Conservation (phyloP, 2,797 vertebrate genomes). For the Knipowitschia caucasica region DNA sequence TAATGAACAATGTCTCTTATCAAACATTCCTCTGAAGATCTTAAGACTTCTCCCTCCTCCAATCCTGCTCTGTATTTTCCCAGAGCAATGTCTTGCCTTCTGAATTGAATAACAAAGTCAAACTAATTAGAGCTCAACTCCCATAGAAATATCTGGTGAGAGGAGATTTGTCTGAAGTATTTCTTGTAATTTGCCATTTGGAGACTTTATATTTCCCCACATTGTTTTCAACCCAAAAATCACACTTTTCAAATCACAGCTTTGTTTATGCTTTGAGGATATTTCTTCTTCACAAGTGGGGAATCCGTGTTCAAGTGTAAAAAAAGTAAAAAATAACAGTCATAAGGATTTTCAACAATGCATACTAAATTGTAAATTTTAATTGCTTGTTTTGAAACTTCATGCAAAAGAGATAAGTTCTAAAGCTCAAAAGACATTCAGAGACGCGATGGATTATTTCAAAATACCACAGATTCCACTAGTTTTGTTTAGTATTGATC, state of each 20-base stretch:
- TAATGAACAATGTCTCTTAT: background rate
- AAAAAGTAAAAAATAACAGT: too few species aligned
- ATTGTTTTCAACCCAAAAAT: conserved; percentile 6
- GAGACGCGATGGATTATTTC: conserved; percentile 29
- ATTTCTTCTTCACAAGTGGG: conserved; percentile 24
- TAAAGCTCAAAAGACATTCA: conserved; percentile 34
- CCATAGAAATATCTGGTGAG: conserved; percentile 23
- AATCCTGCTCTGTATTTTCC: conserved; percentile 10
- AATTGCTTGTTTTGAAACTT: background rate
- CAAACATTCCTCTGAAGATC: background rate
- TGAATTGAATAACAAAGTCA: conserved; percentile 24
- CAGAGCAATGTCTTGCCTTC: conserved; percentile 15
- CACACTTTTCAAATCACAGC: conserved; percentile 3
- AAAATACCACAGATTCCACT: conserved; percentile 10
- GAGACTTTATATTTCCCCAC: background rate
- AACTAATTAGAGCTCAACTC: conserved; percentile 33
- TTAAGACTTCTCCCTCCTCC: background rate
- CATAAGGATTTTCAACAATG: conserved; percentile 19
- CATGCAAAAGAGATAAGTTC: conserved; percentile 22
- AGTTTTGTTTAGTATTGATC: conserved; percentile 23
- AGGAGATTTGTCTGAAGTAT: conserved; percentile 38
- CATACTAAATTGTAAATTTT: background rate
- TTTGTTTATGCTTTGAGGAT: conserved; percentile 6
- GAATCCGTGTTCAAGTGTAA: conserved; percentile 9
- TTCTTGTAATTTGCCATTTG: conserved; percentile 21